phyloP scores from a whole-genome alignment of 2,888 invertebrate genomes.

The Caenorhabditis zanzibari region DNA sequence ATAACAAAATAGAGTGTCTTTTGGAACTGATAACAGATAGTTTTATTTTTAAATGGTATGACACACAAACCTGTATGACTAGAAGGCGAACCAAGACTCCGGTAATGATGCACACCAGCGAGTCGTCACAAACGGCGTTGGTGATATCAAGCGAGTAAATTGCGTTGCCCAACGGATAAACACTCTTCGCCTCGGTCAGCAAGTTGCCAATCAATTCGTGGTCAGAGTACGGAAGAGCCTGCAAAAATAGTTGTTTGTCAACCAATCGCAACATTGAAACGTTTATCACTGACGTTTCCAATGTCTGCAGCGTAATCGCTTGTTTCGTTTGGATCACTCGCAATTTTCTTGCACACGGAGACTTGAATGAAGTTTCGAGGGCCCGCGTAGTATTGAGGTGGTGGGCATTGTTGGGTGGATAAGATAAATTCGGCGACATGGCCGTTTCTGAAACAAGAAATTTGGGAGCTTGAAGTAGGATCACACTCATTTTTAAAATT shows the following conservation, averaged over 20 bases:
- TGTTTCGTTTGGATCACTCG: slow-evolving; percentile 65
- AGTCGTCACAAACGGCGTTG: slow-evolving; percentile 66
- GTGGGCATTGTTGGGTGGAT: slow-evolving; percentile 63
- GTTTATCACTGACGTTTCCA: slow-evolving; percentile 60
- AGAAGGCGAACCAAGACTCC: slow-evolving; percentile 68
- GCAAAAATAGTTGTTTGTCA: slow-evolving; percentile 32
- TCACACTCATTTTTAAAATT: too few relatives aligned
- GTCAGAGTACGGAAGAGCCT: slow-evolving; percentile 71
- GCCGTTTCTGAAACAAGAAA: slow-evolving; percentile 51
- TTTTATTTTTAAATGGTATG: neutral
- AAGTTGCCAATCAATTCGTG: slow-evolving; percentile 69
- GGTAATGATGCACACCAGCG: slow-evolving; percentile 66
- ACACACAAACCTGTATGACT: slow-evolving; percentile 62
- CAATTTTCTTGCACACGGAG: slow-evolving; percentile 67
- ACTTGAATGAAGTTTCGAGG: slow-evolving; percentile 69
- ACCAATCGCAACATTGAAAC: neutral
- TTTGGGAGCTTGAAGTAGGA: too few relatives aligned
- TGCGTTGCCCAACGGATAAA: slow-evolving; percentile 67
- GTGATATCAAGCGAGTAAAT: slow-evolving; percentile 65
- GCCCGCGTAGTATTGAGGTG: slow-evolving; percentile 62
- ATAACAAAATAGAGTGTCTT: slow-evolving; percentile 21
- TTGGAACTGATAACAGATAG: slow-evolving; percentile 1
- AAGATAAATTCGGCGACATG: slow-evolving; percentile 66
- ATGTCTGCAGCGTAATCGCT: slow-evolving; percentile 68
- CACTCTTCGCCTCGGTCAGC: slow-evolving; percentile 65